These are phyloP conservation scores for Neelides sp. DNA, from an alignment of 1,140 invertebrate genomes.

Conservation along the genomic window DNA sequence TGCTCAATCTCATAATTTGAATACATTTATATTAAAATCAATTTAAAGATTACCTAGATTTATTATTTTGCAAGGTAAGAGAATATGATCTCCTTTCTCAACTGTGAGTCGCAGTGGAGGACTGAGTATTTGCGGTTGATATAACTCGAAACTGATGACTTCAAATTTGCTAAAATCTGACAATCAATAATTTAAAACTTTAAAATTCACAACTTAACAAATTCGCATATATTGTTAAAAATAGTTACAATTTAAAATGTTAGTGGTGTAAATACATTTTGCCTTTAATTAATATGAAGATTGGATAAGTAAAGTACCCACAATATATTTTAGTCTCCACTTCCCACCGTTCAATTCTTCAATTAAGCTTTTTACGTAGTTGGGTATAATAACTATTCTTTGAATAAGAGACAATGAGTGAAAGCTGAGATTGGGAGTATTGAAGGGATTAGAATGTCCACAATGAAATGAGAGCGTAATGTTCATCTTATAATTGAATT, in stretches of 20 bases:
- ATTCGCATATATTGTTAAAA: not conserved
- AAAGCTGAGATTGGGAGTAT: too few relatives aligned
- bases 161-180: not conserved
- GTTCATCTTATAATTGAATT: conserved; percentile 9
- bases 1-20: not conserved
- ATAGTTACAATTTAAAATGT: not conserved
- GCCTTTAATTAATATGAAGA: not conserved
- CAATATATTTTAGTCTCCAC: too few relatives aligned
- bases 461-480: not conserved
- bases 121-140: conserved; percentile 20
- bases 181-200: not conserved
- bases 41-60: conserved; percentile 38
- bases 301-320: not conserved
- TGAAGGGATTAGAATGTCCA: too few relatives aligned
- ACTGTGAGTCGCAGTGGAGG: conserved; percentile 15
- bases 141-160: too few relatives aligned
- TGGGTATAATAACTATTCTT: too few relatives aligned
- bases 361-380: too few relatives aligned
- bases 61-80: conserved; percentile 55
- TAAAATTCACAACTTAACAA: not conserved
- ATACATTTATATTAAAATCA: not conserved
- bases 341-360: too few relatives aligned
- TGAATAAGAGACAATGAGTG: too few relatives aligned
- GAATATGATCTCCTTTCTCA: conserved; percentile 45
- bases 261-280: not conserved